These are phyloP conservation scores for Erythrolamprus reginae DNA, from an alignment of 2,113 vertebrate genomes.

Conservation along the genomic window DNA sequence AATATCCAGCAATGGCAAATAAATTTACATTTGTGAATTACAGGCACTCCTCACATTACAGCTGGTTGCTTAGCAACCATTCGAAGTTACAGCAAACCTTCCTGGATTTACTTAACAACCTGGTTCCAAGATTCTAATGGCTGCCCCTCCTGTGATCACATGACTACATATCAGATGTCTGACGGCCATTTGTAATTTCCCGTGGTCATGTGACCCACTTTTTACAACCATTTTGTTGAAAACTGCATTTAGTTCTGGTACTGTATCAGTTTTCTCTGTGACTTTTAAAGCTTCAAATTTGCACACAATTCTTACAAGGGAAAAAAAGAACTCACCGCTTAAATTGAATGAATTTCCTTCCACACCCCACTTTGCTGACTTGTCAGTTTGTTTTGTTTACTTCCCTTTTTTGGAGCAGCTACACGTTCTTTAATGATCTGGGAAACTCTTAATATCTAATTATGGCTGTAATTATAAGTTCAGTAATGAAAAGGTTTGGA, in stretches of 20 bases:
- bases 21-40: background rate
- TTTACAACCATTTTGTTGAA: background rate
- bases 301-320: background rate
- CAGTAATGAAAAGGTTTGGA: constrained; percentile 63
- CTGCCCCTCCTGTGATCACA: background rate
- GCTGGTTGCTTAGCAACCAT: background rate
- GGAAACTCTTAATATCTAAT: constrained; percentile 60
- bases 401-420: constrained; percentile 46
- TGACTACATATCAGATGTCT: background rate
- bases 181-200: background rate
- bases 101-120: background rate
- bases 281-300: background rate
- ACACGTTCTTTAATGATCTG: constrained; percentile 55
- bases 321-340: background rate
- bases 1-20: background rate
- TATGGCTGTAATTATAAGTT: constrained; percentile 62
- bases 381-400: background rate
- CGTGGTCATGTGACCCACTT: background rate
- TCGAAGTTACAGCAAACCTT: background rate
- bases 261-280: background rate
- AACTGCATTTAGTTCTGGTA: background rate
- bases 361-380: constrained; percentile 5
- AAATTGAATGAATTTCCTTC: constrained; percentile 31
- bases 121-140: background rate
- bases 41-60: background rate